Base-by-base conservation (phyloP, 2,113 vertebrate genomes). In the Pipa parva region DNA sequence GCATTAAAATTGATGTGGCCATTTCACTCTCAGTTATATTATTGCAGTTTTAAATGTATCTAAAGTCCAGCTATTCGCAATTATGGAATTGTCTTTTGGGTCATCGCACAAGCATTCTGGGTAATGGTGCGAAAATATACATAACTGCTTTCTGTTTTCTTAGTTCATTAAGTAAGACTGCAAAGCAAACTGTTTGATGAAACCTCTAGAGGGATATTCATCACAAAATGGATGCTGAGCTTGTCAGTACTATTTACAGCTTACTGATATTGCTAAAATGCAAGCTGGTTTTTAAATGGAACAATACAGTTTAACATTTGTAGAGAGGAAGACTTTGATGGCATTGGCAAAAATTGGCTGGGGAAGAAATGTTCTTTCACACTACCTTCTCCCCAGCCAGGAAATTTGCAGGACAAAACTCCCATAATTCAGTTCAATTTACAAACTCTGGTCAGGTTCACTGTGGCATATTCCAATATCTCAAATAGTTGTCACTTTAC, bases 101-200 rank as follows among this genome's bases (percentile, higher is more conserved):
- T 54, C 48, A 61, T 13, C 45, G 48, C 49, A 28, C 25, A 8
- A 52, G 29, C 9, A 28, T 59, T 39, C 11, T 50, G 57, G 26
- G 58, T 61, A 61, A 70, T 61, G 48, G 46, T 67, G 54, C 60
- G 39, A 33, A 60, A 60, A 68, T 68, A 22, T 51, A 59, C 29
- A 39, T n/a, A 50, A 42, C 39, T n/a, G 39, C 36, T 33, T 48
- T 67, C 39, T 59, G n/a, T 59, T 58, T 67, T 59, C 27, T 37
- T 67, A 37, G 37, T 37, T 59, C 55, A 67, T 67, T 67, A 58
- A 67, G 8, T 67, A 49, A 21, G 20, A 46, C 33, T 20, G 64
- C 48, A 67, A 21, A 49, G 28, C 22, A 58, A 48, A 54, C 36
- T 28, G 24, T 3, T 21, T 31, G 21, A 48, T 29, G 9, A 51